Base-by-base conservation (phyloP, 2,888 invertebrate genomes). In the Bembecia ichneumoniformis region DNA sequence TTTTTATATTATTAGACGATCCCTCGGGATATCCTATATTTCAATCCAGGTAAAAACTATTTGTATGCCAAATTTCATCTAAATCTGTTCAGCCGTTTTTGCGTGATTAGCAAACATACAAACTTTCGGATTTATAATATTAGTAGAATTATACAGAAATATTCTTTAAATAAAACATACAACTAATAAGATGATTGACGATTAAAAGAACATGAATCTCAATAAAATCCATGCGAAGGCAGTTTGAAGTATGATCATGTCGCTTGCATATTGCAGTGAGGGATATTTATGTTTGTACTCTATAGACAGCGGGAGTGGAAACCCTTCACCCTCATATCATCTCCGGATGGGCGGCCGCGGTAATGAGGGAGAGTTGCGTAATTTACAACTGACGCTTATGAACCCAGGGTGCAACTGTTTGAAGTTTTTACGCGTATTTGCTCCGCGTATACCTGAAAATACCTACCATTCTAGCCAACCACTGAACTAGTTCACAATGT, bases 351-450 rank as follows among this genome's bases (percentile, higher is more conserved):
- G 65, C 66, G 70, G 68, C 70, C 70, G 61, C 74, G 57, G 77
- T 83, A 84, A 84, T 80, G 84, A 84, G 84, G 82, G 82, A 65
- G 76, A 79, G 69, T 68, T 78, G 71, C 71, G 79, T 76, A 81
- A 80, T 78, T 79, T 75, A 80, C 77, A 70, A 68, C 63, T 61
- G 55, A 64, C 68, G 69, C 74, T 65, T 64, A 73, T 66, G 71
- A 74, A 68, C 74, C 60, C 66, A 60, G 61, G 71, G 71, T 74
- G 74, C 76, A 77, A 74, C 74, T 80, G 80, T 84, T 86, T 84
- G 86, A 86, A 83, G 77, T 81, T 75, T 71, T 81, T 72, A 79
- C 82, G 80, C 79, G 60, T 74, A 68, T 75, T 76, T 77, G 71
- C 61, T 66, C 59, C 63, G 64, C 59, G 59, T 68, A 63, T 55